Evolutionary conservation across 2,113 vertebrate species (phyloP).

Genomic region (Pollachius pollachius): DNA sequence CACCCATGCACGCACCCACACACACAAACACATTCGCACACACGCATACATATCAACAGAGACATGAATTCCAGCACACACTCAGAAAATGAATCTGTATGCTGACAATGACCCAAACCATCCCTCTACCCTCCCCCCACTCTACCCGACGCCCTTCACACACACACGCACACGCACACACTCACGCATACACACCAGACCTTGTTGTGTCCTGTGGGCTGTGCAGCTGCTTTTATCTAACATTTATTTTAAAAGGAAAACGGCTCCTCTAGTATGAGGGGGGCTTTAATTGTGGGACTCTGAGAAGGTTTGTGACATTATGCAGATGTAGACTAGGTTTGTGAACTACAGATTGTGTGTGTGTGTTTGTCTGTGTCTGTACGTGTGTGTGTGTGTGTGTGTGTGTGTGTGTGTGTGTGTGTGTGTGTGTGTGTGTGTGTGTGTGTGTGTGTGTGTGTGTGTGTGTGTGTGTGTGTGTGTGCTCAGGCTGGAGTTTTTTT

Average conservation of each 20-base stretch:
- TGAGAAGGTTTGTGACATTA: too few relatives aligned
- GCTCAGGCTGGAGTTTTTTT: too few relatives aligned
- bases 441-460: too few relatives aligned
- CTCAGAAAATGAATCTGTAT: not conserved
- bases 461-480: too few relatives aligned
- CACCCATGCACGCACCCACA: conserved; percentile 29
- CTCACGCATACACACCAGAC: not conserved
- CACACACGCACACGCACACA: not conserved
- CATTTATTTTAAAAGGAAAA: not conserved
- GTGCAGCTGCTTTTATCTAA: not conserved
- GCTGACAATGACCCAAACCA: not conserved
- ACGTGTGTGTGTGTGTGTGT: conserved; percentile 10
- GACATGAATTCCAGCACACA: not conserved
- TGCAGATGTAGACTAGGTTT: not conserved
- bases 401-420: too few relatives aligned
- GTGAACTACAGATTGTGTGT: not conserved
- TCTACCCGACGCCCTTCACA: too few relatives aligned
- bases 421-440: too few relatives aligned
- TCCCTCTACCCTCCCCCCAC: too few relatives aligned
- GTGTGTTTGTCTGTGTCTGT: not conserved
- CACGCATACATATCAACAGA: not conserved
- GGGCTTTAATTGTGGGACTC: not conserved
- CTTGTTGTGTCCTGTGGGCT: not conserved
- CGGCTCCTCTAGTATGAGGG: not conserved
- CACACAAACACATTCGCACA: conserved; percentile 1